These are phyloP conservation scores for Anthoscopus minutus DNA, from an alignment of 2,113 vertebrate species.

Conservation along the genomic window DNA sequence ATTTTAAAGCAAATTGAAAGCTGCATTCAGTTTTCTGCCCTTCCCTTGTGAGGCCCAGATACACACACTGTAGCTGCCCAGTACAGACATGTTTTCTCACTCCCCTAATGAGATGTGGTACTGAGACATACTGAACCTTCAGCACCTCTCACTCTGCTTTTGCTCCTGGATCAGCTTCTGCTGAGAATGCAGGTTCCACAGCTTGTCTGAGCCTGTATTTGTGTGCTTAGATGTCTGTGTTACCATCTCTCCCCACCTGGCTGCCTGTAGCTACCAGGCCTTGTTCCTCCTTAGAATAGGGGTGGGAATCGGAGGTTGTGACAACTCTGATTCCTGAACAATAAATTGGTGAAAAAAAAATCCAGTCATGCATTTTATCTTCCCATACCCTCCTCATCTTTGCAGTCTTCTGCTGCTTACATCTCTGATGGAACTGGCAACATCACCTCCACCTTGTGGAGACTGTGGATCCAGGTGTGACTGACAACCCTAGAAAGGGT, in stretches of 20 bases:
- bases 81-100: not conserved
- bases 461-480: fast-evolving
- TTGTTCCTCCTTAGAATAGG: not conserved
- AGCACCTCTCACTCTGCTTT: not conserved
- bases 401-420: not conserved
- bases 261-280: not conserved
- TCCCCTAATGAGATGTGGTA: not conserved
- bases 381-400: not conserved
- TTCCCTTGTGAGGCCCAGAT: not conserved
- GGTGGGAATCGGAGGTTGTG: not conserved
- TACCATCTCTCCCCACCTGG: fast-evolving
- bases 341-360: not conserved
- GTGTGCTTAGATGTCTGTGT: too few relatives aligned
- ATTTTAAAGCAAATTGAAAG: not conserved
- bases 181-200: not conserved
- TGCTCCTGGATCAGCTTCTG: not conserved
- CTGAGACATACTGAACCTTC: not conserved
- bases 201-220: not conserved
- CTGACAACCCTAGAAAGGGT: not conserved
- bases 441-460: not conserved
- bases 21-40: not conserved
- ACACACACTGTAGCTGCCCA: not conserved
- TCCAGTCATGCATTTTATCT: not conserved
- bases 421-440: not conserved
- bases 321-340: not conserved